phyloP scores from a whole-genome alignment of 2,113 vertebrate genomes.

The Zootoca vivipara region DNA sequence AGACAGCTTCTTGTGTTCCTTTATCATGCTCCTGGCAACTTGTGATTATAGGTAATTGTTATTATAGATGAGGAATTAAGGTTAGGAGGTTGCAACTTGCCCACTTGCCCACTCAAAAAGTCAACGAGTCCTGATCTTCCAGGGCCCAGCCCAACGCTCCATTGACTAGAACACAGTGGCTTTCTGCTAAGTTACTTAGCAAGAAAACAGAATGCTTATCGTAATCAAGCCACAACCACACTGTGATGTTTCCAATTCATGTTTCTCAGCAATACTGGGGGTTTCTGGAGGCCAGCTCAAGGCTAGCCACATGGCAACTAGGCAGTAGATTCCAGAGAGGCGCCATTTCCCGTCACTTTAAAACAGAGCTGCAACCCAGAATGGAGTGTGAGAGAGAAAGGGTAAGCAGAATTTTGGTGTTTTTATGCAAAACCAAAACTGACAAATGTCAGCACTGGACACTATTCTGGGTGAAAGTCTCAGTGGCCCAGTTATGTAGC shows the following conservation, averaged over 20 bases:
- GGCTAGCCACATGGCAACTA: neutral
- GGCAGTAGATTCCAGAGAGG: neutral
- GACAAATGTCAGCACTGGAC: neutral
- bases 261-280: neutral
- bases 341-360: neutral
- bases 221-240: neutral
- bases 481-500: neutral
- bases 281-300: neutral
- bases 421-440: neutral
- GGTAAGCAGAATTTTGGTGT: neutral
- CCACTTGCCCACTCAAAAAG: neutral
- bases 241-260: neutral
- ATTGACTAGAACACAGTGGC: neutral
- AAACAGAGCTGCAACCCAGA: neutral
- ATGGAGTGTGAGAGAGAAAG: neutral
- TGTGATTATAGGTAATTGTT: neutral
- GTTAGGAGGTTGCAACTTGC: neutral
- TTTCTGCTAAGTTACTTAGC: neutral
- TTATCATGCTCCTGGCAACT: neutral
- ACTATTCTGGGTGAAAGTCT: neutral
- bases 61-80: neutral
- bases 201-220: slow-evolving; percentile 16
- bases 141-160: neutral
- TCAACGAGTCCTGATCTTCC: neutral
- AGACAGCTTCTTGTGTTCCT: no score